Conservation (phyloP, 2,888 invertebrate species). For the Liopterus haemorrhoidalis region DNA sequence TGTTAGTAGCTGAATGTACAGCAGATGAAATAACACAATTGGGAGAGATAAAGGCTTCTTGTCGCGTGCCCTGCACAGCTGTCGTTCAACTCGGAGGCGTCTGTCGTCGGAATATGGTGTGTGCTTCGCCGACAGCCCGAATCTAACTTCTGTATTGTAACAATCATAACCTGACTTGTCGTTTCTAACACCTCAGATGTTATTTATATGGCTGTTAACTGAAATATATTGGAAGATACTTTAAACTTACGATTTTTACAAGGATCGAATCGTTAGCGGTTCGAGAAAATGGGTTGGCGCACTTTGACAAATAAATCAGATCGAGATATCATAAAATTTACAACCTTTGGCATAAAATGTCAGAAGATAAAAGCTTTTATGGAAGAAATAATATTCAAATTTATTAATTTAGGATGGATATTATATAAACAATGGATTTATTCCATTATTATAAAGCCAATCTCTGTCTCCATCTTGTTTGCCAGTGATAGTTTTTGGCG, state of each 20-base stretch:
- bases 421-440: background rate
- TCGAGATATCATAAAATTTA: background rate
- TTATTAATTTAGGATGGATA: too few species aligned
- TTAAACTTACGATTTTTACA: too few species aligned
- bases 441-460: background rate
- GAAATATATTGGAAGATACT: too few species aligned
- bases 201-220: too few species aligned
- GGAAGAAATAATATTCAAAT: too few species aligned
- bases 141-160: too few species aligned
- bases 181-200: too few species aligned
- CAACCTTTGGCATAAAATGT: background rate
- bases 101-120: too few species aligned
- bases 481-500: too few species aligned
- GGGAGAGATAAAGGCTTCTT: slow-evolving; percentile 45
- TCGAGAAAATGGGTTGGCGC: background rate
- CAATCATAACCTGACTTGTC: too few species aligned
- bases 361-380: too few species aligned
- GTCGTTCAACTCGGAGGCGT: slow-evolving; percentile 26
- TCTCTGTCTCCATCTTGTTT: background rate
- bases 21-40: slow-evolving; percentile 46
- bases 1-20: slow-evolving; percentile 4
- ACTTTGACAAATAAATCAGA: background rate
- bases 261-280: background rate
- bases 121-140: too few species aligned
- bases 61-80: slow-evolving; percentile 42